Conservation (phyloP, 64 coral and sea anemone genomes). For the Porites australiensis region DNA sequence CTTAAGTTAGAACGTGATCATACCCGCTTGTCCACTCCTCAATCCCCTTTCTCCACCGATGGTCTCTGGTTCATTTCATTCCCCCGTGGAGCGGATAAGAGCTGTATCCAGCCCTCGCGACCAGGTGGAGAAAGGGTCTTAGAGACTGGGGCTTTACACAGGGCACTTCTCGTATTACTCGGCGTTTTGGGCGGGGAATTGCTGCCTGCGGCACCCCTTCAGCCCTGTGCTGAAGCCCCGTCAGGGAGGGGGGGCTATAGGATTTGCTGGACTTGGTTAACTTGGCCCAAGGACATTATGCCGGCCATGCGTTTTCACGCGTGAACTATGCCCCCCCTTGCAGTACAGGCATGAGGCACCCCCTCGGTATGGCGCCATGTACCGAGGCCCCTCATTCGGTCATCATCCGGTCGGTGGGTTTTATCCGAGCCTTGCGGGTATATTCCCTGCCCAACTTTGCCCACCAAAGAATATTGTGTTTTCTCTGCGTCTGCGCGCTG, state of each 20-base stretch:
- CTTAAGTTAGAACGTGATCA: too few species aligned
- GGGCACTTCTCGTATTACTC: not conserved
- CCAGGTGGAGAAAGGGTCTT: not conserved
- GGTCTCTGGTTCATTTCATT: not conserved
- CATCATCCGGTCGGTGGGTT: too few species aligned
- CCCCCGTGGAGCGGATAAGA: not conserved
- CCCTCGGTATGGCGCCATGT: too few species aligned
- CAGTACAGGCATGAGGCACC: too few species aligned
- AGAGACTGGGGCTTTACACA: not conserved
- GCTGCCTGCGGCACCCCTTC: slow-evolving; percentile 33
- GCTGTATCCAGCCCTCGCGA: not conserved
- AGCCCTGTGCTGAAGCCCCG: slow-evolving; percentile 29
- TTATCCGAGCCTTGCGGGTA: too few species aligned
- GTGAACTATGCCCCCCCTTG: too few species aligned
- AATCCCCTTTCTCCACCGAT: too few species aligned
- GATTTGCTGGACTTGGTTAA: slow-evolving; percentile 5
- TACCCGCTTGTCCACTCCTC: too few species aligned
- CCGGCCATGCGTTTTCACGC: not conserved
- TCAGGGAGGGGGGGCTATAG: slow-evolving; percentile 1
- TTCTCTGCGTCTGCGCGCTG: too few species aligned
- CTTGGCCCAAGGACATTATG: slow-evolving; percentile 8
- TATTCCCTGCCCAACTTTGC: too few species aligned
- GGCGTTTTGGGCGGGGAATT: slow-evolving; percentile 3
- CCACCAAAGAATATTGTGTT: too few species aligned
- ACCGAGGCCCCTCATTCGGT: too few species aligned